Conservation (phyloP, 2,888 invertebrate species). For the Pogonocherus hispidulus region DNA sequence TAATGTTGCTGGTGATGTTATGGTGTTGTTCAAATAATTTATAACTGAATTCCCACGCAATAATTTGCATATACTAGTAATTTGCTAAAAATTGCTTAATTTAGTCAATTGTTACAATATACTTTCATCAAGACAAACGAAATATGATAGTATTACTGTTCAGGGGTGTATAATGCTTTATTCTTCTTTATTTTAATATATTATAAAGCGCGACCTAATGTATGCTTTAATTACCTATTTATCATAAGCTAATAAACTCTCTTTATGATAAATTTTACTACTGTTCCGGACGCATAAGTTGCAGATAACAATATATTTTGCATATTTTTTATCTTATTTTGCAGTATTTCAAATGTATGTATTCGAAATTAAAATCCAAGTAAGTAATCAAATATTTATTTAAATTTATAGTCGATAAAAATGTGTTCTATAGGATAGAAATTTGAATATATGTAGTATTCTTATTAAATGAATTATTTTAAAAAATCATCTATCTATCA, state of each 20-base stretch:
- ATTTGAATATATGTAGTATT: conserved; percentile 2
- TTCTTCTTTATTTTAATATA: not conserved
- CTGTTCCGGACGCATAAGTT: not conserved
- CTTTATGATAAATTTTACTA: conserved; percentile 23
- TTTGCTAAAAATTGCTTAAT: too few species aligned
- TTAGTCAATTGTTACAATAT: too few species aligned
- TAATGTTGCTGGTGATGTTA: conserved; percentile 19
- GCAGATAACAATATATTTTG: conserved; percentile 4
- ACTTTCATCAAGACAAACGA: too few species aligned
- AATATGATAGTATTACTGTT: too few species aligned
- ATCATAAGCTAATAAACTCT: conserved; percentile 17
- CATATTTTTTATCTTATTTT: conserved; percentile 2
- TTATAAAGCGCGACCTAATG: conserved; percentile 7
- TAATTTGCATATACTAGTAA: too few species aligned
- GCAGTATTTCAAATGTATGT: conserved; percentile 3
- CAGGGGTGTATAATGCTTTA: too few species aligned
- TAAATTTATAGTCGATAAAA: not conserved
- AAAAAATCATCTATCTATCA: too few species aligned
- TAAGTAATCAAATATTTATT: conserved; percentile 3
- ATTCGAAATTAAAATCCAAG: not conserved
- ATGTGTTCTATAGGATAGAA: conserved; percentile 4
- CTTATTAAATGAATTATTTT: conserved; percentile 11
- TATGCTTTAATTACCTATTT: not conserved
- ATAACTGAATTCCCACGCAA: not conserved
- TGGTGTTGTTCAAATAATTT: not conserved